Evolutionary conservation across 2,797 vertebrate genomes (phyloP).

Genomic region (Alcedo quadribrachys): DNA sequence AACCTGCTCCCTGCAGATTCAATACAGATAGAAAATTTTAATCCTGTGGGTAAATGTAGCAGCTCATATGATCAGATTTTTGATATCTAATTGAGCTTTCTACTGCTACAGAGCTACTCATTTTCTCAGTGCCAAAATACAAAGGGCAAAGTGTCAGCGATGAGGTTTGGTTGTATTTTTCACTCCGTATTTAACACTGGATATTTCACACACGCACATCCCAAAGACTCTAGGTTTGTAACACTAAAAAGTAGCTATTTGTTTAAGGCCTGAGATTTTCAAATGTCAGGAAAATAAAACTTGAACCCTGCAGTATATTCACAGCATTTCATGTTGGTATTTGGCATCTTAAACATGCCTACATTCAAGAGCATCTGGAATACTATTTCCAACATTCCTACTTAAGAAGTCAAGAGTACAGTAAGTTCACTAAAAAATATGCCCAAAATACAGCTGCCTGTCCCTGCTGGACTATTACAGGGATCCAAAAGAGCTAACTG

Average conservation of each 20-base stretch:
- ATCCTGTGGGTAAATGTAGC: background rate
- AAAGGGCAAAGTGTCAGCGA: background rate
- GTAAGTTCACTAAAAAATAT: background rate
- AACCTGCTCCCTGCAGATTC: background rate
- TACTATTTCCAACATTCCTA: background rate
- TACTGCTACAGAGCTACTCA: background rate
- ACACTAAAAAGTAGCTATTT: background rate
- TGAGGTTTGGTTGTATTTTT: background rate
- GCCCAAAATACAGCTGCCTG: background rate
- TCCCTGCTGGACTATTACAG: background rate
- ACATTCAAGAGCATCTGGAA: constrained; percentile 15
- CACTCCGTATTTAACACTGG: background rate
- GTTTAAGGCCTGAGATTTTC: background rate
- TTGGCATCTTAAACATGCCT: background rate
- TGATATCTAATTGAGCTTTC: background rate
- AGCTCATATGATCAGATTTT: background rate
- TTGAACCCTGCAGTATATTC: background rate
- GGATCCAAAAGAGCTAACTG: background rate
- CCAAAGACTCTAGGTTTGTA: background rate
- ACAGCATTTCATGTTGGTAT: background rate
- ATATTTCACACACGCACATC: background rate
- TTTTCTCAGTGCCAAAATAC: background rate
- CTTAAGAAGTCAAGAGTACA: background rate
- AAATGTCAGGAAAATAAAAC: constrained; percentile 8
- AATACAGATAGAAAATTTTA: background rate